Evolutionary conservation across 1,140 invertebrate genomes (phyloP), one percentile per base, ranked within the genome.

Genomic region (Eueides isabella): DNA sequence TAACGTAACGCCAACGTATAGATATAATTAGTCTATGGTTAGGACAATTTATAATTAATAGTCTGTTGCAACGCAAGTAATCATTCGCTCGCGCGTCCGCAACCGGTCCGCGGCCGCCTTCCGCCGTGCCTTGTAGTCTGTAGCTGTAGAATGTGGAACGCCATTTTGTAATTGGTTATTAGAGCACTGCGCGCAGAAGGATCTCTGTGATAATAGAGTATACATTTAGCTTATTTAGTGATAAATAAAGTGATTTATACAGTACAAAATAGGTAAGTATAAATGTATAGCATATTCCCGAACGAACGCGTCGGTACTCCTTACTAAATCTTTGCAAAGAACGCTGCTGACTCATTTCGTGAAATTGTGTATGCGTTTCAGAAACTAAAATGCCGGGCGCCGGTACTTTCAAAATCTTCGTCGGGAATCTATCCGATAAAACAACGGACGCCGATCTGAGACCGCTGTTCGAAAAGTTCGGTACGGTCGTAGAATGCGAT

Each of bases 401-500:
- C 94, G 97, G 97, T 91, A 97, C 97, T 82, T 98, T 97, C 94
- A 99, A 99, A 95, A 97, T 99, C 84, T 99, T 98, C 94, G 97
- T 99, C 94, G 98, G 98, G 80, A 98, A 98, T 94, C 95, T 99
- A 79, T 96, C 97, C 92, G 97, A 98, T 93, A 97, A 97, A 93
- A 97, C 97, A 68, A 95, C 96, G 80, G 96, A 96, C 88, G 95
- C 95, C 73, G 97, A 98, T 90, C 95, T 99, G 72, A 96, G 97
- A 89, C 96, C 97, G 79, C 93, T 98, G 77, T 99, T 99, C 94
- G 97, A 98, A 93, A 98, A 98, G 89, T 98, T 97, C 96, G 98
- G 98, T 87, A 97, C 97, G 94, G 98, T 99, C 83, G 96, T 98
- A 76, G 98, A 99, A 95, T 99, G 98, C 93, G 98, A 98, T 94